Base-by-base conservation (phyloP, 2,888 invertebrate genomes). In the Hybos culiciformis region DNA sequence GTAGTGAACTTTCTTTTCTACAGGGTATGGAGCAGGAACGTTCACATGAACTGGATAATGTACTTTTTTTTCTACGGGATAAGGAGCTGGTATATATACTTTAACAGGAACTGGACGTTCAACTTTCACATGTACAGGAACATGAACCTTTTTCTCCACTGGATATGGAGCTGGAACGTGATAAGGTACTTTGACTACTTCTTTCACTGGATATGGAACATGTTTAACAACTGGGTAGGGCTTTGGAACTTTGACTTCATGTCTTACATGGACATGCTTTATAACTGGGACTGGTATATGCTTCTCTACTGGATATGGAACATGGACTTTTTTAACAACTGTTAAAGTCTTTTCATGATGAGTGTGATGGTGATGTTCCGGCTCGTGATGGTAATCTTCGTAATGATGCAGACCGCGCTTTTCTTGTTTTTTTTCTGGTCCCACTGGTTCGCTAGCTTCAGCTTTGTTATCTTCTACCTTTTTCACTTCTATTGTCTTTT, bases 21-120 rank as follows among this genome's bases (percentile, higher is more conserved):
- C 77, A 12, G 80, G 79, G 61, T 77, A 80, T 1, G 73, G 73
- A 18, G 74, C 74, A 46, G 74, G 72, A 32, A 72, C 73, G 26
- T 71, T 78, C 36, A 81, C 80, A 62, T 80, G 80, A 24, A 85
- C 80, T 54, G 82, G 83, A 61, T 76, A 74, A 26, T 77, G 84
- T 12, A 83, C 64, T 60, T 77, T 76, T 63, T 82, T 83, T 64
- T 81, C 81, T 15, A 84, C 83, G 50, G 83, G 83, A 68, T 83
- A 83, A 52, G 84, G 83, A 56, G 82, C 81, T 46, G 83, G 82
- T 43, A 83, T 83, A 43, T 73, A 69, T 42, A 84, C 83, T 68
- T 83, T 83, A 54, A 83, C 83, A 57, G 83, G 82, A 63, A 78
- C 78, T 46, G 83, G 83, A 62, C 80, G 77, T 63, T 82, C 82